phyloP scores from a whole-genome alignment of 2,888 invertebrate genomes.

The Scelioninae gen. 2 region DNA sequence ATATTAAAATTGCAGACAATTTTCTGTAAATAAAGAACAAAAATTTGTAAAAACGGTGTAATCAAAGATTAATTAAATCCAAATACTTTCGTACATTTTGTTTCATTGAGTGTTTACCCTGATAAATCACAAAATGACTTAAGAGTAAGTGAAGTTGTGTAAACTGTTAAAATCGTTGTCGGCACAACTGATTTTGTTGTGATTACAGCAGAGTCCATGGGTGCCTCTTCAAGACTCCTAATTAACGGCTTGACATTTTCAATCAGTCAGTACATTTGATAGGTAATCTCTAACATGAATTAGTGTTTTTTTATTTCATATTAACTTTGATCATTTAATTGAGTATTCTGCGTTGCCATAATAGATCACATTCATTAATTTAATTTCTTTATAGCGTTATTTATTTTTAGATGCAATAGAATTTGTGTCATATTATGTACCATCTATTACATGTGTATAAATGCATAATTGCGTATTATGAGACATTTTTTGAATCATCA shows the following conservation, averaged over 20 bases:
- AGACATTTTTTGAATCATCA: too few relatives aligned
- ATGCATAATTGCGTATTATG: too few relatives aligned
- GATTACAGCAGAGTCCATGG: constrained; percentile 75
- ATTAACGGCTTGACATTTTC: constrained; percentile 75
- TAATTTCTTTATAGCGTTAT: constrained; percentile 2
- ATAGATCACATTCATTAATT: constrained; percentile 66
- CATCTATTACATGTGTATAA: too few relatives aligned
- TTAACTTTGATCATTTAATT: constrained; percentile 63
- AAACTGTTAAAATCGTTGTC: constrained; percentile 69
- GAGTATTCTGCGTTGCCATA: constrained; percentile 60
- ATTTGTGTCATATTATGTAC: constrained; percentile 6
- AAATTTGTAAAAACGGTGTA: constrained; percentile 36
- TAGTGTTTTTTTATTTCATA: constrained; percentile 67
- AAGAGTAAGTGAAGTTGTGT: constrained; percentile 15
- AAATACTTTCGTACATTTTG: constrained; percentile 40
- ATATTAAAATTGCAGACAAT: not conserved
- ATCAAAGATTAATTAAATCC: constrained; percentile 41
- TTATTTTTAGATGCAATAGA: constrained; percentile 15
- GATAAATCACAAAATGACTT: constrained; percentile 1
- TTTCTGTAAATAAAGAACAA: constrained; percentile 21
- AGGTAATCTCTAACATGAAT: constrained; percentile 75
- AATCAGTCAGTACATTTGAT: constrained; percentile 75
- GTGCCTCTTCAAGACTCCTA: constrained; percentile 74
- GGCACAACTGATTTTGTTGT: constrained; percentile 76
- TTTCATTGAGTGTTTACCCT: constrained; percentile 22